Conservation (phyloP, 2,113 vertebrate species). For the Saguinus midas region DNA sequence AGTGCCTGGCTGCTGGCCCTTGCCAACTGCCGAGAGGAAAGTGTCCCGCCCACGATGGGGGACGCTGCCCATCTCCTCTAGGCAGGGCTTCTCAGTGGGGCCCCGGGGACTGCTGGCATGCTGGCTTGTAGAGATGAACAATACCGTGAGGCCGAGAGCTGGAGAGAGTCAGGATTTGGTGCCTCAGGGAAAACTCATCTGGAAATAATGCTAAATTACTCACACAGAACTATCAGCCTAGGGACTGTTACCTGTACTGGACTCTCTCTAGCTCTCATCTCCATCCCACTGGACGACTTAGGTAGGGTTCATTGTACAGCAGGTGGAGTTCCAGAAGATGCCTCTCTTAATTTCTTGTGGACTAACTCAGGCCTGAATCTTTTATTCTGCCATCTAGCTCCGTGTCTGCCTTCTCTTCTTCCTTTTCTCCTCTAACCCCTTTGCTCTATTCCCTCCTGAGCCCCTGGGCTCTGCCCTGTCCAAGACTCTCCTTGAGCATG, state of each 20-base stretch:
- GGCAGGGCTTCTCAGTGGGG: not conserved
- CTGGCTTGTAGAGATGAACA: not conserved
- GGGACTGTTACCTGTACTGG: not conserved
- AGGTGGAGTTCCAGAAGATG: not conserved
- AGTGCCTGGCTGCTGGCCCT: slow-evolving; percentile 24
- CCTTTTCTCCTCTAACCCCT: too few species aligned
- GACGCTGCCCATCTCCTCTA: not conserved
- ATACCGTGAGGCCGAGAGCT: not conserved
- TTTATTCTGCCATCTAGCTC: not conserved
- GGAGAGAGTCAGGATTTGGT: not conserved
- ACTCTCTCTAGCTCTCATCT: not conserved
- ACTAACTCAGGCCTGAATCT: not conserved
- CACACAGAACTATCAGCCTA: not conserved
- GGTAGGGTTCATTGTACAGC: not conserved
- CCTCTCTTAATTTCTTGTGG: not conserved
- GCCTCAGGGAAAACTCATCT: not conserved
- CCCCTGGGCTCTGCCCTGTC: not conserved
- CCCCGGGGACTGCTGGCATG: not conserved
- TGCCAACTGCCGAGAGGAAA: not conserved
- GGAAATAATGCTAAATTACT: not conserved
- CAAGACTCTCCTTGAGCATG: not conserved
- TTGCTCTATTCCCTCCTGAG: not conserved
- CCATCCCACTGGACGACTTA: not conserved
- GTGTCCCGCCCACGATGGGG: not conserved
- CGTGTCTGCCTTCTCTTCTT: not conserved